Percentiles rank a stretch among this genome's conserved stretches.
These are phyloP conservation scores for Eumaeus atala DNA, from an alignment of 1,140 invertebrate species.

Conservation along the genomic window DNA sequence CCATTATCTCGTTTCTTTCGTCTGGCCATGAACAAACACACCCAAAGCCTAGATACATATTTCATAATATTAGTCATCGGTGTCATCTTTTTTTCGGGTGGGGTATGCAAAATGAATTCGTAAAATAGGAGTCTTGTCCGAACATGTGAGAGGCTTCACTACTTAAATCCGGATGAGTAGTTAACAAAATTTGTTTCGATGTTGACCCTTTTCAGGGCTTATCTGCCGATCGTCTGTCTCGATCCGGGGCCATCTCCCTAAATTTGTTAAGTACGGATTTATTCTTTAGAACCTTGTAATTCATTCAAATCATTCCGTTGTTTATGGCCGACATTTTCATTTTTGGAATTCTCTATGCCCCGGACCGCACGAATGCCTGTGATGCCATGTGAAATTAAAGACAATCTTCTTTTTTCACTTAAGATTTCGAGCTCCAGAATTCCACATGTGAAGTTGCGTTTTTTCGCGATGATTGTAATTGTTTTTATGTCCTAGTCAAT, in stretches of 20 bases:
- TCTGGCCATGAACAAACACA: slow-evolving; percentile 8
- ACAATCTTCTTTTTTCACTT: slow-evolving; percentile 52
- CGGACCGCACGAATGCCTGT: slow-evolving; percentile 46
- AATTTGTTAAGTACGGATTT: slow-evolving; percentile 59
- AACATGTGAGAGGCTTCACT: slow-evolving; percentile 56
- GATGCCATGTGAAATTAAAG: slow-evolving; percentile 65
- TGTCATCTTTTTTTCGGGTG: slow-evolving; percentile 45
- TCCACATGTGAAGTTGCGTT: slow-evolving; percentile 40
- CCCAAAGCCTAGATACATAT: slow-evolving; percentile 37
- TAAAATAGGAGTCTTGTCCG: slow-evolving; percentile 47
- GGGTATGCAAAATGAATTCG: slow-evolving; percentile 39
- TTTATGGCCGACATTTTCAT: slow-evolving; percentile 72
- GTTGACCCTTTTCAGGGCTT: slow-evolving; percentile 57
- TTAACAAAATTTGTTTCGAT: slow-evolving; percentile 42
- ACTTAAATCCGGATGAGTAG: slow-evolving; percentile 55
- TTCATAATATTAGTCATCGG: slow-evolving; percentile 45
- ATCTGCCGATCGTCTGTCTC: slow-evolving; percentile 41
- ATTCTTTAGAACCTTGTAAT: slow-evolving; percentile 60
- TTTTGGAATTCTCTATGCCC: slow-evolving; percentile 54
- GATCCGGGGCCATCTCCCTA: slow-evolving; percentile 38
- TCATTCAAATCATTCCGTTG: slow-evolving; percentile 70
- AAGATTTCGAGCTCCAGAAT: slow-evolving; percentile 52
- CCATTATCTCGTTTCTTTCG: too few relatives aligned
- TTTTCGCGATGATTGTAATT: slow-evolving; percentile 68
- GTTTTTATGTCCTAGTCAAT: slow-evolving; percentile 51